phyloP scores from a whole-genome alignment of 1,140 invertebrate species.

The Bombus pyrosoma region DNA sequence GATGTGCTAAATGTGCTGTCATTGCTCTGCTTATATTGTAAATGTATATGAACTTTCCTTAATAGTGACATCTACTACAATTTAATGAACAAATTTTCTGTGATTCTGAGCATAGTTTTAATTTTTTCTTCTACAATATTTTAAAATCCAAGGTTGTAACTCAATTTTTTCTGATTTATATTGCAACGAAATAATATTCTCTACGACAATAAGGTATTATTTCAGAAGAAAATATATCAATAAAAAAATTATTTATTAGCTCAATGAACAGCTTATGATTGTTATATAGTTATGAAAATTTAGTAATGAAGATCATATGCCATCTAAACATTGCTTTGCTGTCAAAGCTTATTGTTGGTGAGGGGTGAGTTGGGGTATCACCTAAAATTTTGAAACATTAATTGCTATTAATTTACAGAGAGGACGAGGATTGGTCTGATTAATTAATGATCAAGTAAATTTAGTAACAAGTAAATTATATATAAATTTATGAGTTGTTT shows the following conservation, averaged over 20 bases:
- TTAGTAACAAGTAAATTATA: conserved; percentile 35
- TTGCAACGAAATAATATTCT: not conserved
- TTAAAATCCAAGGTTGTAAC: conserved; percentile 1
- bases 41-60: conserved; percentile 43
- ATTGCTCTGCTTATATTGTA: conserved; percentile 36
- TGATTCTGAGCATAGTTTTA: conserved; percentile 19
- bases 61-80: conserved; percentile 4
- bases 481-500: conserved; percentile 33
- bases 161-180: not conserved
- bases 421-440: conserved; percentile 69
- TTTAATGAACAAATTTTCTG: conserved; percentile 22
- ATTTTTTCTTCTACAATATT: conserved; percentile 28
- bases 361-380: conserved; percentile 26
- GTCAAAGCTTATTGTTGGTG: conserved; percentile 57
- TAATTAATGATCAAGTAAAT: conserved; percentile 57
- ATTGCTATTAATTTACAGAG: conserved; percentile 68
- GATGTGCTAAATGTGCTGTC: conserved; percentile 49
- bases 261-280: not conserved
- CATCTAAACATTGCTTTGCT: conserved; percentile 46
- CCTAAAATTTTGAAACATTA: conserved; percentile 39
- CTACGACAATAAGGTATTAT: conserved; percentile 14
- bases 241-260: conserved; percentile 35
- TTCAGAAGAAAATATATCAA: conserved; percentile 12
- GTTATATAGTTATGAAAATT: not conserved
- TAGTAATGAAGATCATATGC: not conserved